Evolutionary conservation across 2,888 invertebrate genomes (phyloP).

Genomic region (Ormyrus thymus): DNA sequence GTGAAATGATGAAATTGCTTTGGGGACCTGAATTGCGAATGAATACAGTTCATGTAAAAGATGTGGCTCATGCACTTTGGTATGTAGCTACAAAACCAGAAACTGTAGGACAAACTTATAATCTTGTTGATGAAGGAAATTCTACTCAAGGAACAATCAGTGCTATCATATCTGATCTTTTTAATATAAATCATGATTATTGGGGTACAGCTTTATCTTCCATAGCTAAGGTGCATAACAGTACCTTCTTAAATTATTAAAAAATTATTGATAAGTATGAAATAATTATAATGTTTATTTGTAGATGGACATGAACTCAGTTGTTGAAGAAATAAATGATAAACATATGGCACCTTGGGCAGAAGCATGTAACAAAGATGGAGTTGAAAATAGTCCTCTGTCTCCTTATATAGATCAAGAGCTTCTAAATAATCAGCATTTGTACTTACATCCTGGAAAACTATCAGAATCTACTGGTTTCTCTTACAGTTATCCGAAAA

Average conservation of each 20-base stretch:
- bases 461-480: slow-evolving; percentile 79
- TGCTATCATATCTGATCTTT: slow-evolving; percentile 86
- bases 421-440: slow-evolving; percentile 86
- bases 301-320: slow-evolving; percentile 85
- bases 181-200: slow-evolving; percentile 90
- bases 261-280: slow-evolving; percentile 11
- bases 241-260: slow-evolving; percentile 12
- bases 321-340: slow-evolving; percentile 94
- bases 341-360: slow-evolving; percentile 96
- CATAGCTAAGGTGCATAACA: slow-evolving; percentile 82
- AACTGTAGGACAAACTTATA: slow-evolving; percentile 82
- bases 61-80: slow-evolving; percentile 90
- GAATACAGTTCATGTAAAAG: slow-evolving; percentile 91
- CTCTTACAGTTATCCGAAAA: slow-evolving; percentile 78
- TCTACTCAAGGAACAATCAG: slow-evolving; percentile 91
- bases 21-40: slow-evolving; percentile 90
- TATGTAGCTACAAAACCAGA: slow-evolving; percentile 78
- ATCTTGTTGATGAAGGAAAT: slow-evolving; percentile 88
- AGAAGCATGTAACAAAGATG: slow-evolving; percentile 85
- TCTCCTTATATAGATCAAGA: slow-evolving; percentile 92
- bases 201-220: slow-evolving; percentile 89
- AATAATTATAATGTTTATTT: slow-evolving; percentile 58
- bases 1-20: slow-evolving; percentile 92
- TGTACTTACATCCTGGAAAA: slow-evolving; percentile 84
- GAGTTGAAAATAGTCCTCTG: slow-evolving; percentile 88